Evolutionary conservation across 2,797 vertebrate species (phyloP), one percentile per base, ranked within the genome.

Genomic region (Hemibagrus guttatus): DNA sequence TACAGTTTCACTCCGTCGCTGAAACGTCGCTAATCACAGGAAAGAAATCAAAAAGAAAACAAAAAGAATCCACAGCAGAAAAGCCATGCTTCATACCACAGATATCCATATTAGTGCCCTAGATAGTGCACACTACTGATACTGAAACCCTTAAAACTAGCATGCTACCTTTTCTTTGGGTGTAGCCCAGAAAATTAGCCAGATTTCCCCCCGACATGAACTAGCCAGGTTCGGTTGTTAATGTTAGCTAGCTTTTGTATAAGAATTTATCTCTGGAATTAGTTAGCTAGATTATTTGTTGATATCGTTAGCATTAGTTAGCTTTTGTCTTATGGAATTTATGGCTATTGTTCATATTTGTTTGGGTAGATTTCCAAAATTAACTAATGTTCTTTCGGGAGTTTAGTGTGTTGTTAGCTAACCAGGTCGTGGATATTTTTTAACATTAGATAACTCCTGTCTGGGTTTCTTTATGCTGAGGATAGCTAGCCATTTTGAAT

Each of bases 41-140:
- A 82, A 82, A 66, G 19, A n/a, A 81, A 31, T 66, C 26, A 26
- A 31, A 54, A 80, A 39, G 14, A 1, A 46, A 74, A 21, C 80
- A 6, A 81, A 82, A 28, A 35, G 4, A 52, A 68, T 52, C 63
- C 63, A 82, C 63, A 82, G 63, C 31, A 68, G 21, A 82, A 54
- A 82, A 66, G 46, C 46, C 46, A 82, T 46, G 23, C 63, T 68
- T 68, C 16, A 54, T 31, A 82, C 81, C 81, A 82, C 81, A 82
- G 81, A 82, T 82, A 17, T 82, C 81, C 81, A 82, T 82, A 82
- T 82, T 82, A 82, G 81, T 68, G 81, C 61, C 80, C 61, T 64
- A 66, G 42, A 66, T 28, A 82, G 80, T 64, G 80, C 2, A 26
- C 46, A 66, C 80, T 52, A 52, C 9, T 66, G 19, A 68, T 31